phyloP scores from a whole-genome alignment of 2,888 invertebrate species.

The Oscheius sp. region DNA sequence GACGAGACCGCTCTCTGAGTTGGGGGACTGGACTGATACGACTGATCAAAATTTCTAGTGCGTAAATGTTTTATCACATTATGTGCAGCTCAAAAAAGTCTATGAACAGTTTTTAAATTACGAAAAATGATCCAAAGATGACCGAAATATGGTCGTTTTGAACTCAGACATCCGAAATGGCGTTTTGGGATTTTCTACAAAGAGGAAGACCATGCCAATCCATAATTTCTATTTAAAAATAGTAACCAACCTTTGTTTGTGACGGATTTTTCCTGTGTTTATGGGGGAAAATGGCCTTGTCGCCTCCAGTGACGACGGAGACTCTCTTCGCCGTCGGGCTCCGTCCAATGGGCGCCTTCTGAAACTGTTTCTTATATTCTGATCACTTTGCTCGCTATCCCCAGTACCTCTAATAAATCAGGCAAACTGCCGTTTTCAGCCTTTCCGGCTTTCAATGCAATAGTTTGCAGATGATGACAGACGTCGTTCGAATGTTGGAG shows the following conservation, averaged over 20 bases:
- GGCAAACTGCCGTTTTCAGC: constrained; percentile 35
- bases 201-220: too few relatives aligned
- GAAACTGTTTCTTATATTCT: neutral
- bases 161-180: too few relatives aligned
- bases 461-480: constrained; percentile 32
- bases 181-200: too few relatives aligned
- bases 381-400: neutral
- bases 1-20: too few relatives aligned
- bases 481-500: constrained; percentile 44
- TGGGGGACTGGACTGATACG: too few relatives aligned
- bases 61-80: too few relatives aligned
- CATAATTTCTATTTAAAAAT: neutral
- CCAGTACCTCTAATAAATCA: constrained; percentile 27
- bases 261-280: constrained; percentile 32
- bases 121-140: too few relatives aligned
- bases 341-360: constrained; percentile 25
- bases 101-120: too few relatives aligned
- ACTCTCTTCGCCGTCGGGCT: constrained; percentile 34
- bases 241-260: constrained; percentile 22
- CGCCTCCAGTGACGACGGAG: constrained; percentile 36
- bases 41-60: too few relatives aligned
- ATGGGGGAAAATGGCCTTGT: constrained; percentile 37
- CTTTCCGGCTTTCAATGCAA: constrained; percentile 24
- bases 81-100: too few relatives aligned
- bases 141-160: too few relatives aligned